Percentiles rank a stretch among this genome's conserved stretches.
phyloP scores from a whole-genome alignment of 1,140 invertebrate species.

The Chironomus tepperi region DNA sequence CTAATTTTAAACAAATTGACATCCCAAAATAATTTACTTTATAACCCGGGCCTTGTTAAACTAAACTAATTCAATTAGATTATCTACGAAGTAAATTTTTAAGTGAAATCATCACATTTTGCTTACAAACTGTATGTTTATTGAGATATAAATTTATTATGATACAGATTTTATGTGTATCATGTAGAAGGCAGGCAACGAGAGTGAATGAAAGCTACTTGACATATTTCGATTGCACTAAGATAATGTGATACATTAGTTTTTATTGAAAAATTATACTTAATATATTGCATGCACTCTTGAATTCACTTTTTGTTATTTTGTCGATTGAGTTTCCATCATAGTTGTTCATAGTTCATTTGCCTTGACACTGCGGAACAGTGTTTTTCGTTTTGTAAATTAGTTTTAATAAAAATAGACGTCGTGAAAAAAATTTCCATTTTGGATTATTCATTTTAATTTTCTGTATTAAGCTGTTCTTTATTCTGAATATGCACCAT shows the following conservation, averaged over 20 bases:
- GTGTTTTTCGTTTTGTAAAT: background rate
- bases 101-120: too few relatives aligned
- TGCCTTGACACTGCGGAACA: background rate
- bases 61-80: constrained; percentile 5
- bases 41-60: background rate
- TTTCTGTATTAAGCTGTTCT: background rate
- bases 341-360: background rate
- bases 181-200: too few relatives aligned
- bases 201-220: background rate
- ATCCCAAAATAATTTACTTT: background rate
- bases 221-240: background rate
- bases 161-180: too few relatives aligned
- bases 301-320: background rate
- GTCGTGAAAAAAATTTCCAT: too few relatives aligned
- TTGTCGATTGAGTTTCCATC: background rate
- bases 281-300: background rate
- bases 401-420: background rate
- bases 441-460: background rate
- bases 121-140: too few relatives aligned
- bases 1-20: too few relatives aligned
- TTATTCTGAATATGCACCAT: too few relatives aligned
- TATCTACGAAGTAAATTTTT: background rate
- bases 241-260: background rate
- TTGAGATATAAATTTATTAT: too few relatives aligned
- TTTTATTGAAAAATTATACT: constrained; percentile 6